Evolutionary conservation across 2,113 vertebrate species (phyloP), one percentile per base, ranked within the genome.

Genomic region (Salvelinus fontinalis): DNA sequence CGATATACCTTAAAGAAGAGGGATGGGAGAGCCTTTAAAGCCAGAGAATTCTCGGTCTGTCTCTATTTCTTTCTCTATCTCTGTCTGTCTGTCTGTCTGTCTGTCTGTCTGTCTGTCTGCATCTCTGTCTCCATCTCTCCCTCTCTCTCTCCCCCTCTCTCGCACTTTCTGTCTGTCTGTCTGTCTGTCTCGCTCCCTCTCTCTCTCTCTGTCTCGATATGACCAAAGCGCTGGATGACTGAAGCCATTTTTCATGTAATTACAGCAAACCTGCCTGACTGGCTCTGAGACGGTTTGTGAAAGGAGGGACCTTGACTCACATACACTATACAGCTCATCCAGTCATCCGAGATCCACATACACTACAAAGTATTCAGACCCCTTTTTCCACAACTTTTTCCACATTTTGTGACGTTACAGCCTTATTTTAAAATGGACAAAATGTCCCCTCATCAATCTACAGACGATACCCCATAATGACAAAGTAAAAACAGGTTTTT

Each of bases 231-330:
- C 91, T 81, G 3, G 67, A 88, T 91, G 84, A 89, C 86, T 79
- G 59, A 90, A 89, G 85, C 81, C 78, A 90, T 92, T 92, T 93
- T 92, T 93, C 88, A 88, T 88, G 88, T 90, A 92, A 93, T 92
- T 92, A 88, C 86, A 86, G 86, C 87, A 93, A 92, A 94, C 92
- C 91, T 91, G 90, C 90, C 87, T 71, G 83, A 93, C 93, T 87
- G 88, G 93, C 90, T 93, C 74, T 84, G 82, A 84, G 81, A 79
- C 79, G 76, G 79, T 81, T 85, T 82, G 72, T 80, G 79, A 84
- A 83, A 89, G 77, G 75, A 86, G 81, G 79, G 70, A 78, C 68
- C n/a, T 12, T 80, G 75, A 85, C 75, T 80, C 78, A 86, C 76
- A 39, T 74, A 67, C 79, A 79, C 44, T 81, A 75, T 44, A 44